Evolutionary conservation across 2,797 vertebrate species (phyloP).

Genomic region (Notamacropus eugenii): DNA sequence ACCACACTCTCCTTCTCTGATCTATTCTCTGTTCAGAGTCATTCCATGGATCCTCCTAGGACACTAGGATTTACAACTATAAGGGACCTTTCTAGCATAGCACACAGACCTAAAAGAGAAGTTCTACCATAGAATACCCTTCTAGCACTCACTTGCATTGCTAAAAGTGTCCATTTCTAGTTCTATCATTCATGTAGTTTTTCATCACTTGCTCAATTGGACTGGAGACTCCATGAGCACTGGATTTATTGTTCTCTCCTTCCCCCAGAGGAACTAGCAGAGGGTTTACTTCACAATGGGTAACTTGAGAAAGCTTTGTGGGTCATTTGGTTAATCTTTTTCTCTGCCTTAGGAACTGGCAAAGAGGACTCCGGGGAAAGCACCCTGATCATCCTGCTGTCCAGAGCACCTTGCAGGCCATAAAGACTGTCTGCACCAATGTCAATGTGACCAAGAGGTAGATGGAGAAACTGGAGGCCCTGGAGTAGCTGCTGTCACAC

Average conservation of each 20-base stretch:
- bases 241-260: background rate
- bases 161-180: too few relatives aligned
- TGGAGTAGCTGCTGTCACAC: conserved; percentile 98
- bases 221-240: background rate
- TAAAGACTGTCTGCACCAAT: conserved; percentile 98
- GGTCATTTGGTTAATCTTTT: conserved; percentile 6
- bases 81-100: background rate
- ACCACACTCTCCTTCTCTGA: background rate
- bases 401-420: conserved; percentile 95
- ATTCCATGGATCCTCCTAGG: background rate
- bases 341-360: conserved; percentile 90
- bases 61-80: too few relatives aligned
- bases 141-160: background rate
- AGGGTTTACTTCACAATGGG: background rate
- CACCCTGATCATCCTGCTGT: conserved; percentile 95
- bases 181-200: too few relatives aligned
- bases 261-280: too few relatives aligned
- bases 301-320: background rate
- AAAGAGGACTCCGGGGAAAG: conserved; percentile 95
- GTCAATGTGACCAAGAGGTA: conserved; percentile 99
- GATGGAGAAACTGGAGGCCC: conserved; percentile 99
- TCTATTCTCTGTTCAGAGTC: background rate
- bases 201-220: background rate
- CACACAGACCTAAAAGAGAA: too few relatives aligned
- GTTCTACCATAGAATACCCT: background rate